Percentiles rank a stretch among this genome's conserved stretches.
phyloP scores from a whole-genome alignment of 2,797 vertebrate genomes.

The Sebastiscus tertius region DNA sequence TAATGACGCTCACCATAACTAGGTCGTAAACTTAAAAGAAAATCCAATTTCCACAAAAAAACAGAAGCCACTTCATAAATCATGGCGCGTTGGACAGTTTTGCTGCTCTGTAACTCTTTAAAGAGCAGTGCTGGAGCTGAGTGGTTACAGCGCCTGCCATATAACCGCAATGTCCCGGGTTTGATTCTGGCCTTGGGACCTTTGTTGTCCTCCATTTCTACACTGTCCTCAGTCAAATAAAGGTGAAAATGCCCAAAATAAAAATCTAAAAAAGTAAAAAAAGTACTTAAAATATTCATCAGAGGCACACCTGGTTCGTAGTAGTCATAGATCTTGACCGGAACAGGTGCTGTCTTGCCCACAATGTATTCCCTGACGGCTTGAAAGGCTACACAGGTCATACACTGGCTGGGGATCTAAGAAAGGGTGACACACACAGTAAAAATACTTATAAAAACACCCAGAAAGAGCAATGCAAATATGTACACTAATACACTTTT shows the following conservation, averaged over 20 bases:
- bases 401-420: slow-evolving; percentile 93
- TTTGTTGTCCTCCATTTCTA: neutral
- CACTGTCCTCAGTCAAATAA: neutral
- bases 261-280: neutral
- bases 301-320: slow-evolving; percentile 91
- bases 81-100: slow-evolving; percentile 17
- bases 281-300: slow-evolving; percentile 52
- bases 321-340: slow-evolving; percentile 94
- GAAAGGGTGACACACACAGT: slow-evolving; percentile 9
- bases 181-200: neutral
- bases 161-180: neutral
- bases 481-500: neutral
- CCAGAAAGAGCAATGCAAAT: neutral
- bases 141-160: neutral
- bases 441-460: neutral
- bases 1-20: slow-evolving; percentile 35
- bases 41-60: slow-evolving; percentile 26
- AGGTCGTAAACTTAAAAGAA: slow-evolving; percentile 20
- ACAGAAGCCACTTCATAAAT: slow-evolving; percentile 49
- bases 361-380: slow-evolving; percentile 92
- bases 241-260: neutral
- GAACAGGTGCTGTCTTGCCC: slow-evolving; percentile 93
- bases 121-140: slow-evolving; percentile 12
- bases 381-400: slow-evolving; percentile 92
- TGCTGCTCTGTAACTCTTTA: slow-evolving; percentile 40